Evolutionary conservation across 2,797 vertebrate species (phyloP).

Genomic region (Lerista edwardsae): DNA sequence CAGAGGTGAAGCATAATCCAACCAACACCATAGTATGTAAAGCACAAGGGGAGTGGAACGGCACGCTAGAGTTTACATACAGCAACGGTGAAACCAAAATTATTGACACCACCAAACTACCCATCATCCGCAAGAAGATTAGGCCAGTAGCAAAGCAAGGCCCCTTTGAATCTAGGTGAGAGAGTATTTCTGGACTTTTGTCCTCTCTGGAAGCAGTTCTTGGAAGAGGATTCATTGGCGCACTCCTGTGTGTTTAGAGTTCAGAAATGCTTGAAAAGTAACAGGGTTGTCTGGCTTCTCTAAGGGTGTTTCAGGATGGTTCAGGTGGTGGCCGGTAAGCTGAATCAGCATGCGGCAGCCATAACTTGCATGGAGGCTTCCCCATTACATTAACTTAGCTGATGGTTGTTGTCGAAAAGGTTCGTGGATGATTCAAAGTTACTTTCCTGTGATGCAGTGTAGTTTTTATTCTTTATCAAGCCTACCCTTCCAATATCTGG

Average conservation of each 20-base stretch:
- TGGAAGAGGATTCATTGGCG: background rate
- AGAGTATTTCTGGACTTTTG: rapidly evolving
- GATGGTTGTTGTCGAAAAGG: background rate
- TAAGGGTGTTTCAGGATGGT: background rate
- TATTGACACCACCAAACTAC: slow-evolving; percentile 88
- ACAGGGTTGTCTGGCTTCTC: background rate
- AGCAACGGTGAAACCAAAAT: slow-evolving; percentile 92
- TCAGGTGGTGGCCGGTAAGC: background rate
- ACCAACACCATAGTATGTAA: slow-evolving; percentile 91
- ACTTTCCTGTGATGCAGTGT: background rate
- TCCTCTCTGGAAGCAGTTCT: rapidly evolving
- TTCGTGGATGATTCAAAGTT: background rate
- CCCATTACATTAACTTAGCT: background rate
- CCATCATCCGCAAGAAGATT: slow-evolving; percentile 87
- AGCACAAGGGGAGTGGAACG: slow-evolving; percentile 97
- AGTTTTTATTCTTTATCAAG: too few species aligned
- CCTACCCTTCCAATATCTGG: too few species aligned
- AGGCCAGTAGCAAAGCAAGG: slow-evolving; percentile 86
- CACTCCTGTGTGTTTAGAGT: background rate
- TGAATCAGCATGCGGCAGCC: background rate
- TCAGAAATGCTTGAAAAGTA: background rate
- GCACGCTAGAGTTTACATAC: slow-evolving; percentile 92
- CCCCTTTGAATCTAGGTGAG: slow-evolving; percentile 88
- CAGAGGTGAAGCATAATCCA: slow-evolving; percentile 92
- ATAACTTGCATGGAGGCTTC: too few species aligned